Evolutionary conservation across 2,888 invertebrate species (phyloP), one percentile per base, ranked within the genome.

Genomic region (Diarsia brunnea): DNA sequence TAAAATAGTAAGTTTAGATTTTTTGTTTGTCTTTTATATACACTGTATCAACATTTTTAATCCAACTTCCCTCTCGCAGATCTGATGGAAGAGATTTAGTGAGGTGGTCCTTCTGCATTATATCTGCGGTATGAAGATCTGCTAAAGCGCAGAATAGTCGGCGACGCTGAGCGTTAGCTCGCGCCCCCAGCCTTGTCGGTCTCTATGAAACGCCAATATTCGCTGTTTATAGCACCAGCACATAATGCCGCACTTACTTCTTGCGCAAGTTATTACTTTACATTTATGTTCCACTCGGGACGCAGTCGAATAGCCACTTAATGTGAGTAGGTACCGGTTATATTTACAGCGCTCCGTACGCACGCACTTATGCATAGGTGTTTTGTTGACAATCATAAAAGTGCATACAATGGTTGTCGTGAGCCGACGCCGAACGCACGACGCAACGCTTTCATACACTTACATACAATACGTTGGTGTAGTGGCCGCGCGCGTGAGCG

Each of bases 221-320:
- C 31, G 60, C 45, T 75, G 73, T 75, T 77, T 67, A 67, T 69
- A 61, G 45, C 47, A n/a, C 45, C 51, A 43, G 69, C 49, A 68
- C 66, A 43, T 73, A 73, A 63, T 49, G 53, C 58, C 31, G 58
- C 66, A 69, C 82, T 72, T 58, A 78, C 69, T 73, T 58, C 66
- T 64, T 43, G 21, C 1, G 38, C 65, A 71, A 14, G 67, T 74
- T 70, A 78, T 82, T 74, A 75, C 82, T 79, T 73, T 63, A 75
- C 74, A 82, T 84, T 73, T 84, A 85, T 69, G 76, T 69, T 67
- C 76, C 75, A 72, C 78, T 72, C 76, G 55, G 51, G 60, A 58
- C 65, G 67, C 71, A 68, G 78, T 81, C 55, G 67, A 84, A 83
- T 81, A 73, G 81, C 75, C 81, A 84, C 81, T 85, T 86, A 84